Base-by-base conservation (phyloP, 2,113 vertebrate species). In the Hypanus sabinus region DNA sequence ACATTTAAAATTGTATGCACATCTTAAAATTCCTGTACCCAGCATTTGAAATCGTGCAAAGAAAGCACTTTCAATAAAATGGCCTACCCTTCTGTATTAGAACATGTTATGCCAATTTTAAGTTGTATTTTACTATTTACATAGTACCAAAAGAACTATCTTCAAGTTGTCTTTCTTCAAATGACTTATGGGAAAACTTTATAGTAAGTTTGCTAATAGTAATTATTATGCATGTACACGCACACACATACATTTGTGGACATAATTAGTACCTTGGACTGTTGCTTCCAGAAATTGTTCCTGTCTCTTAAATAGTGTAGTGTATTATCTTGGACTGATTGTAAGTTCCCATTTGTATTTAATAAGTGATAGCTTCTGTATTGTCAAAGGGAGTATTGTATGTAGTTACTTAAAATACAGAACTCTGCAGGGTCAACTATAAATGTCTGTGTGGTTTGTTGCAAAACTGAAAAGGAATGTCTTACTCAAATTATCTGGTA, bases 401-500 rank as follows among this genome's bases (percentile, higher is more conserved):
- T 55, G 22, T 46, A 12, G 70, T 73, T 93, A 38, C 65, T 92
- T 92, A 93, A 93, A 75, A 93, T 93, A 36, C 91, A 93, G 70
- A 22, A 93, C 90, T 55, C 73, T 73, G 22, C 70, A 9, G 24
- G 12, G 20, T 73, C n/a, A 38, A 93, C 91, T 16, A 24, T 93
- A 46, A 73, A 46, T 55, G 70, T 36, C 70, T 75, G 36, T 73
- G 91, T 73, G 36, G 12, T 93, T 73, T 46, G 36, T 55, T 14
- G 7, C 22, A 93, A 38, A 71, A 73, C 73, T 46, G 38, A 36
- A 93, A 55, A 36, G 1, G 36, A 30, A 75, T 93, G 70, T 22
- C 46, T 27, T 93, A 27, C 36, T 93, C 22, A 55, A 75, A 8
- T n/a, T 27, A 73, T 73, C 3, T 71, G 65, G 65, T 11, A 70